Evolutionary conservation across 2,888 invertebrate genomes (phyloP), one percentile per base, ranked within the genome.

Genomic region (Drosophila nr. perissopoda): DNA sequence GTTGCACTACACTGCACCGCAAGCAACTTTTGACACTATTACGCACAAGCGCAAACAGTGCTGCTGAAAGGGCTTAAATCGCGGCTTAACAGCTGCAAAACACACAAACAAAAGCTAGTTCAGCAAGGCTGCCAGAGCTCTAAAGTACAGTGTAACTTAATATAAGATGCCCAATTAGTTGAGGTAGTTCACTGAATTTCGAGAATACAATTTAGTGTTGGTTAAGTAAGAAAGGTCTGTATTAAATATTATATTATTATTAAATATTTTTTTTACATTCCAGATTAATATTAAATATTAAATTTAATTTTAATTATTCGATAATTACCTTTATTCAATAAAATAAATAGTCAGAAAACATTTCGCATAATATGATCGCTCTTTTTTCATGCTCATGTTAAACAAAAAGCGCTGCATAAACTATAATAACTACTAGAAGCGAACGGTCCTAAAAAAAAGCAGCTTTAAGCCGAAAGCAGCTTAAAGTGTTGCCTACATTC

Each of bases 401-500:
- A 31, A 31, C 10, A 31, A 31, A 0, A 10, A 10, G 31, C 31
- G 10, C 31, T 33, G 33, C 33, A 33, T 33, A 2, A 33, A 3
- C 33, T 10, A 33, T 10, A 4, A 0, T 10, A 33, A 3, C 31
- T 33, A 33, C 31, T 10, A 33, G 31, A 33, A 33, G 10, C 31
- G 33, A 33, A 33, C 0, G 31, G 31, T 3, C 5, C 5, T 5
- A 2, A 42, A 42, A 11, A 7, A 36, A 21, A 0, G 16, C 13
- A 25, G 42, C 33, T 52, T 40, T 63, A 51, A 46, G 16, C 36
- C 18, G 16, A 48, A 46, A 52, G 16, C n/a, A 40, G 68, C 83
- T 80, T 80, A 61, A 79, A 78, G 56, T 48, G 70, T 72, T 86
- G 84, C 83, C 80, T 67, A 80, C 65, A 49, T 64, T 76, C 36